phyloP scores from a whole-genome alignment of 2,888 invertebrate genomes.

The Netelia virgata region DNA sequence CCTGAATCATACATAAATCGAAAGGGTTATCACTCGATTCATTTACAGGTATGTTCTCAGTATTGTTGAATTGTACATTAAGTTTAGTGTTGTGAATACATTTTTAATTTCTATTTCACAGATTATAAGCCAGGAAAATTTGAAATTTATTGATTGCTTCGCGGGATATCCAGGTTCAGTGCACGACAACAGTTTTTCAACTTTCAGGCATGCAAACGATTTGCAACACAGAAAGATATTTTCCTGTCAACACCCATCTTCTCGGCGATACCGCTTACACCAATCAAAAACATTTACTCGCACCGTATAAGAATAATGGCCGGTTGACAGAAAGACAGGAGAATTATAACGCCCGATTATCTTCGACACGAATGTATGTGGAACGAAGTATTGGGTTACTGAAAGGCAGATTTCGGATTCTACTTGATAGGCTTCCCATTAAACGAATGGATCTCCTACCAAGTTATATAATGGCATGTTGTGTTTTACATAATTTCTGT shows the following conservation, averaged over 20 bases:
- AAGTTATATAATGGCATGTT: slow-evolving; percentile 36
- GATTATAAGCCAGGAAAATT: slow-evolving; percentile 14
- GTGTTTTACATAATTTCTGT: slow-evolving; percentile 50
- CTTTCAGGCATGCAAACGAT: slow-evolving; percentile 18
- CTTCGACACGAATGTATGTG: slow-evolving; percentile 3
- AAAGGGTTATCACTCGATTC: slow-evolving; percentile 44
- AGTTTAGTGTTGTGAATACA: too few species aligned
- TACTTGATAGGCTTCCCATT: slow-evolving; percentile 18
- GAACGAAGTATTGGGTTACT: background rate
- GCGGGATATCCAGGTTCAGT: slow-evolving; percentile 46
- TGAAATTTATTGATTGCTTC: slow-evolving; percentile 49
- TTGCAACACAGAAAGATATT: background rate
- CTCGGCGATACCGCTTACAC: slow-evolving; percentile 36
- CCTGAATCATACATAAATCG: slow-evolving; percentile 44
- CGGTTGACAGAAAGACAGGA: slow-evolving; percentile 33
- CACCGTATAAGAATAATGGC: slow-evolving; percentile 33
- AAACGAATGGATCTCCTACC: slow-evolving; percentile 32
- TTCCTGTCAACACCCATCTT: slow-evolving; percentile 35
- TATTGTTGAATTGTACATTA: background rate
- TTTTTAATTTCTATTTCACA: too few species aligned
- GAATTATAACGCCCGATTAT: slow-evolving; percentile 1
- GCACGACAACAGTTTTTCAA: slow-evolving; percentile 41
- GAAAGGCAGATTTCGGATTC: background rate
- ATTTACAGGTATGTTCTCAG: slow-evolving; percentile 46
- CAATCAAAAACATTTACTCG: slow-evolving; percentile 32